Conservation (phyloP, 2,797 vertebrate genomes). For the Malurus splendens region DNA sequence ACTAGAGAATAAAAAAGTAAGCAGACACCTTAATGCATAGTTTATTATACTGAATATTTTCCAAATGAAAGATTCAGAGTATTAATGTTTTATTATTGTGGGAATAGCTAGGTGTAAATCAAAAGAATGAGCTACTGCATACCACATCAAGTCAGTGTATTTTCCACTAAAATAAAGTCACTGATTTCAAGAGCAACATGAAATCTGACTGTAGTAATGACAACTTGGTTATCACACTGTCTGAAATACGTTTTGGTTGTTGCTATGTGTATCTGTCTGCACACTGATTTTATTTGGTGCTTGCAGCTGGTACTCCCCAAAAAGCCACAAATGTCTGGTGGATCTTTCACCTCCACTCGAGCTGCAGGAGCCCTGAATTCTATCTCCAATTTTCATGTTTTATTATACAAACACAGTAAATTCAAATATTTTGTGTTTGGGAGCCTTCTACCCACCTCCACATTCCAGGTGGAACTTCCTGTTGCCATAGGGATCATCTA, state of each 20-base stretch:
- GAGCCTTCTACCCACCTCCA: rapidly evolving
- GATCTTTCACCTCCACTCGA: neutral
- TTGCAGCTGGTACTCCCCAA: neutral
- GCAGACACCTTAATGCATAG: neutral
- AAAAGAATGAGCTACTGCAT: neutral
- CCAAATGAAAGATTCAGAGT: neutral
- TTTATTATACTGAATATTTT: neutral
- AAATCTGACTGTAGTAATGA: neutral
- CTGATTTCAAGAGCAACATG: neutral
- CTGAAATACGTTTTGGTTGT: neutral
- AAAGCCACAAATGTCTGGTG: neutral
- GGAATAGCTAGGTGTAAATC: neutral
- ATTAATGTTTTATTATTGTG: constrained; percentile 11
- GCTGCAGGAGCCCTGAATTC: neutral
- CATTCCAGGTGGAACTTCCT: neutral
- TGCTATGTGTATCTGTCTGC: neutral
- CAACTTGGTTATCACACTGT: neutral
- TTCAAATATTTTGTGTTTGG: neutral
- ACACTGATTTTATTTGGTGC: neutral
- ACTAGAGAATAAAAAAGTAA: neutral
- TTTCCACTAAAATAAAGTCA: neutral
- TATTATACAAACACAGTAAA: neutral
- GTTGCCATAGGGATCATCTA: neutral
- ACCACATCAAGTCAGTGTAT: neutral
- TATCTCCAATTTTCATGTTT: neutral